Evolutionary conservation across 2,888 invertebrate genomes (phyloP).

Genomic region (Lamellibrachia satsuma): DNA sequence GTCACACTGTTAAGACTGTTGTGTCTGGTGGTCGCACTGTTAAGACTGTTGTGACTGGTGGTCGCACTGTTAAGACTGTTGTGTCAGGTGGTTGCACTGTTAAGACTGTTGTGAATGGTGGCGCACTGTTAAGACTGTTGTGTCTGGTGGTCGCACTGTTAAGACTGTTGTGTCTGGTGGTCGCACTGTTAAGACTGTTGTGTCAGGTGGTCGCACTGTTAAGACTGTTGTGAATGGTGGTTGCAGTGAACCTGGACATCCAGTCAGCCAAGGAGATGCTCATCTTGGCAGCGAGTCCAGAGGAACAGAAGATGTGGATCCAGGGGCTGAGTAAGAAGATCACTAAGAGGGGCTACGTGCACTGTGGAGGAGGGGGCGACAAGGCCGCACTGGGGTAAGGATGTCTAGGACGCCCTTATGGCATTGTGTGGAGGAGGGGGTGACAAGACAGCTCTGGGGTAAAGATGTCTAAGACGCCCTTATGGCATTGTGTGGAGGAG

Average conservation of each 20-base stretch:
- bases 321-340: slow-evolving; percentile 88
- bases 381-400: slow-evolving; percentile 28
- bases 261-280: slow-evolving; percentile 92
- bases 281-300: slow-evolving; percentile 82
- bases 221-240: neutral
- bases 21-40: neutral
- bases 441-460: slow-evolving; percentile 28
- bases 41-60: neutral
- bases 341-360: slow-evolving; percentile 74
- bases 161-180: neutral
- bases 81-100: neutral
- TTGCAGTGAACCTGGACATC: slow-evolving; percentile 86
- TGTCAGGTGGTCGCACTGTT: neutral
- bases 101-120: neutral
- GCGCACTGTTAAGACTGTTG: neutral
- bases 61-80: slow-evolving; percentile 66
- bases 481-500: neutral
- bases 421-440: neutral
- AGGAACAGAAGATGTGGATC: slow-evolving; percentile 94
- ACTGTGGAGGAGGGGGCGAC: slow-evolving; percentile 28
- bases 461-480: neutral
- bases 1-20: neutral
- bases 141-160: neutral
- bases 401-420: neutral
- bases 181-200: neutral